A percentile compares a stretch with the other conserved stretches of the same genome.
Conservation (phyloP, 2,888 invertebrate genomes). For the Pseudococcus viburni region DNA sequence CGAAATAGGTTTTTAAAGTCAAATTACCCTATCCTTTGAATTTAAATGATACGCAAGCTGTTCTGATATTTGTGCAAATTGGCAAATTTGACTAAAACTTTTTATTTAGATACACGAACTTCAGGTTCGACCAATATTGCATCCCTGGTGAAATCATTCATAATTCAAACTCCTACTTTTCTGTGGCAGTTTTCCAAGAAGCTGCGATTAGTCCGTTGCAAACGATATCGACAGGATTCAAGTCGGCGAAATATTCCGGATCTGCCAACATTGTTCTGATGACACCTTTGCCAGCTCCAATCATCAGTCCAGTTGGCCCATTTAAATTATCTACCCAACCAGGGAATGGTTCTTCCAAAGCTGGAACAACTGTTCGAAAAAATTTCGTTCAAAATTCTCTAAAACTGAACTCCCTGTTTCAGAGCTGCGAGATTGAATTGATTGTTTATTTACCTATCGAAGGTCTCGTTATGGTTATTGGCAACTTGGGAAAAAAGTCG, state of each 20-base stretch:
- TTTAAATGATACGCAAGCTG: too few species aligned
- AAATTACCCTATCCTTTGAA: too few species aligned
- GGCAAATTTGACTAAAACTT: too few species aligned
- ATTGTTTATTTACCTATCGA: slow-evolving; percentile 85
- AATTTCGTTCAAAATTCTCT: neutral
- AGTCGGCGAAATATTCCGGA: slow-evolving; percentile 81
- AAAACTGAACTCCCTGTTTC: neutral
- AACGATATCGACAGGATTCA: slow-evolving; percentile 85
- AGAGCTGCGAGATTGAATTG: neutral
- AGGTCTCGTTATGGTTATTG: slow-evolving; percentile 88
- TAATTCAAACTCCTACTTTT: neutral
- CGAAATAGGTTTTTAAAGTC: too few species aligned
- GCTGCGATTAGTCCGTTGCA: slow-evolving; percentile 85
- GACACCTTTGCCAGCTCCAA: slow-evolving; percentile 90
- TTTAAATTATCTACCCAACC: slow-evolving; percentile 96
- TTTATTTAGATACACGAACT: too few species aligned
- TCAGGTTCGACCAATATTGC: too few species aligned
- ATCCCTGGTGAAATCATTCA: too few species aligned
- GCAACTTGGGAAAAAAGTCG: slow-evolving; percentile 83
- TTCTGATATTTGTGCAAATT: too few species aligned
- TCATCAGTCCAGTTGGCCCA: slow-evolving; percentile 88
- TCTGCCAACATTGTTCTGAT: slow-evolving; percentile 89
- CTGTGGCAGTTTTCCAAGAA: slow-evolving; percentile 77
- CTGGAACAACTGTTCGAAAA: slow-evolving; percentile 81
- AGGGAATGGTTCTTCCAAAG: slow-evolving; percentile 81